Evolutionary conservation across 2,888 invertebrate species (phyloP).

Genomic region (Druceiella hillmani): DNA sequence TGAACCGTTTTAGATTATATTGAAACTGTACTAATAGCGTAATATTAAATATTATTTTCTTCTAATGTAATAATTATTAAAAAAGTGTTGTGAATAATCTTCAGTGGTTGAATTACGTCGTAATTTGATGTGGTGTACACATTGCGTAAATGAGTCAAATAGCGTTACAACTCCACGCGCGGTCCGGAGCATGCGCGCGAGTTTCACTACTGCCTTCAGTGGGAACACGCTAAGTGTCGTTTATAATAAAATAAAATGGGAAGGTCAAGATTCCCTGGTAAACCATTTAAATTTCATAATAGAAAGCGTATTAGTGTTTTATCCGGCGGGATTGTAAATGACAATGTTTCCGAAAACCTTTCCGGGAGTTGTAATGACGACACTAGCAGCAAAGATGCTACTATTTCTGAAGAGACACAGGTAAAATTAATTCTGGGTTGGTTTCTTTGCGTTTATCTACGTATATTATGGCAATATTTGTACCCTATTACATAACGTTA

Average conservation of each 20-base stretch:
- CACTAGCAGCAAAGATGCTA: conserved; percentile 18
- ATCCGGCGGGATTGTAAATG: conserved; percentile 50
- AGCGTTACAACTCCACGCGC: conserved; percentile 48
- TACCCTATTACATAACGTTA: no score
- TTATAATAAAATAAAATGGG: conserved; percentile 63
- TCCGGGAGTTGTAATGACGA: conserved; percentile 39
- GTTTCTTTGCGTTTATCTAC: not conserved
- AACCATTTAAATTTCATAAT: conserved; percentile 81
- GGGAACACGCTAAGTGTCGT: conserved; percentile 51
- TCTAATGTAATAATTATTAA: no score
- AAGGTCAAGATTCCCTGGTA: conserved; percentile 82
- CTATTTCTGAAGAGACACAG: conserved; percentile 13
- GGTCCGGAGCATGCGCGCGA: conserved; percentile 52
- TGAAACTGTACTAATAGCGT: no score
- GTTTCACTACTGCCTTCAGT: conserved; percentile 44
- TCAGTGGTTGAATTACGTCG: conserved; percentile 51
- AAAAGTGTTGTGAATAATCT: no score
- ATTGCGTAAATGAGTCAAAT: conserved; percentile 50
- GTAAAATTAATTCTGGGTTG: not conserved
- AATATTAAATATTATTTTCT: no score
- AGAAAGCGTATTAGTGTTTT: conserved; percentile 80
- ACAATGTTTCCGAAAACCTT: conserved; percentile 43
- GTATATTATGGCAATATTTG: conserved; percentile 3
- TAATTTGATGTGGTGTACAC: conserved; percentile 43
- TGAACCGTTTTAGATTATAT: no score